Conservation (phyloP, 1,140 invertebrate genomes). For the Vollenhovia emeryi region DNA sequence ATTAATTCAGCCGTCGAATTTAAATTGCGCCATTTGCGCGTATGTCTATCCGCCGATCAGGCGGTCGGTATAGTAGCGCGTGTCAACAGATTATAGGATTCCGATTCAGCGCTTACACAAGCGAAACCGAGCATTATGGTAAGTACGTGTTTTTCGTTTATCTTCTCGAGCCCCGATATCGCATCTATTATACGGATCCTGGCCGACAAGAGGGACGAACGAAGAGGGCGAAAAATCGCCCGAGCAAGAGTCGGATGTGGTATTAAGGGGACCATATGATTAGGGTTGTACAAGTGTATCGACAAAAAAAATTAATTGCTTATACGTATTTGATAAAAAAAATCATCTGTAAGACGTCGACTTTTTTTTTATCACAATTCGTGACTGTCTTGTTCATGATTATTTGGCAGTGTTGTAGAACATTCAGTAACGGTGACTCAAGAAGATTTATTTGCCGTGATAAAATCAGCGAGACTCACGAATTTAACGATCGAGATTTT, state of each 20-base stretch:
- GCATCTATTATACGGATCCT: conserved; percentile 50
- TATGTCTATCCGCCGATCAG: conserved; percentile 71
- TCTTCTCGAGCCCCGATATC: conserved; percentile 45
- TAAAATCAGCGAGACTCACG: background rate
- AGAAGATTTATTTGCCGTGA: background rate
- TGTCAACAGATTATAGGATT: conserved; percentile 79
- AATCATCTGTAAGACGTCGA: background rate
- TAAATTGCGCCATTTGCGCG: conserved; percentile 75
- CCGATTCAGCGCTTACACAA: conserved; percentile 65
- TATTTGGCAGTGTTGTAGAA: background rate
- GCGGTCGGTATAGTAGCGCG: conserved; percentile 70
- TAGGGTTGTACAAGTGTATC: background rate
- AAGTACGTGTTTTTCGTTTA: conserved; percentile 67
- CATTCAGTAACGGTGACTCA: background rate
- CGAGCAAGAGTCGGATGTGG: background rate
- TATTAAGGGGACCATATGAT: conserved; percentile 43
- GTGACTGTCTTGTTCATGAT: background rate
- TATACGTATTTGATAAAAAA: conserved; percentile 14
- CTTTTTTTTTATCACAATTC: background rate
- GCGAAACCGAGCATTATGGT: conserved; percentile 74
- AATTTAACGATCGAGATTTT: background rate
- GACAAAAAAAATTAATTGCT: conserved; percentile 4
- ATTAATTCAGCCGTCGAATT: conserved; percentile 77
- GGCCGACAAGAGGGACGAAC: conserved; percentile 19
- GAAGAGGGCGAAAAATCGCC: conserved; percentile 23